A percentile compares a stretch with the other conserved stretches of the same genome.
Conservation (phyloP, 2,888 invertebrate species). For the Dryobotodes eremita region DNA sequence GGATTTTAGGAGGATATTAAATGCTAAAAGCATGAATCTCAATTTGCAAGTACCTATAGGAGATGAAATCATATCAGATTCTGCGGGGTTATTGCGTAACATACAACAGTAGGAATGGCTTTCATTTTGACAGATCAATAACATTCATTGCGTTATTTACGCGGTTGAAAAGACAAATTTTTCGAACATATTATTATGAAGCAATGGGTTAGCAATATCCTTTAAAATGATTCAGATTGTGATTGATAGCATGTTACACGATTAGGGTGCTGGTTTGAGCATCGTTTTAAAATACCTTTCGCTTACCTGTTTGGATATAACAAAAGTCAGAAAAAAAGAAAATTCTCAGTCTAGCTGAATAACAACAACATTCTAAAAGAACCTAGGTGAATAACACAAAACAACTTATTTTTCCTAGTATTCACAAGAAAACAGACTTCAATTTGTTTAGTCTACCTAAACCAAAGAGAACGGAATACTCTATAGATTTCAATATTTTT, state of each 20-base stretch:
- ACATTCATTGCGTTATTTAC: no score
- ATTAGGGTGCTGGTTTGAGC: no score
- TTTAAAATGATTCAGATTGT: no score
- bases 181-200: no score
- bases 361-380: slow-evolving; percentile 1
- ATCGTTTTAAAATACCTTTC: neutral
- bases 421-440: neutral
- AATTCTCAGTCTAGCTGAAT: neutral
- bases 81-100: no score
- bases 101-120: no score
- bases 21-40: neutral
- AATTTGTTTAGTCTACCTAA: neutral
- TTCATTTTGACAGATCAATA: no score
- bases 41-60: neutral
- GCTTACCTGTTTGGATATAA: neutral
- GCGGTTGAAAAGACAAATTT: no score
- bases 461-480: neutral
- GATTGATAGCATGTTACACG: no score
- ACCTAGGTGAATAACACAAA: neutral
- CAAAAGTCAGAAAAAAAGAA: neutral
- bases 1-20: neutral
- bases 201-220: no score
- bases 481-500: slow-evolving; percentile 10
- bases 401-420: neutral
- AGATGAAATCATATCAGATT: neutral